Evolutionary conservation across 1,140 invertebrate species (phyloP).

Genomic region (Drosophila orosa): DNA sequence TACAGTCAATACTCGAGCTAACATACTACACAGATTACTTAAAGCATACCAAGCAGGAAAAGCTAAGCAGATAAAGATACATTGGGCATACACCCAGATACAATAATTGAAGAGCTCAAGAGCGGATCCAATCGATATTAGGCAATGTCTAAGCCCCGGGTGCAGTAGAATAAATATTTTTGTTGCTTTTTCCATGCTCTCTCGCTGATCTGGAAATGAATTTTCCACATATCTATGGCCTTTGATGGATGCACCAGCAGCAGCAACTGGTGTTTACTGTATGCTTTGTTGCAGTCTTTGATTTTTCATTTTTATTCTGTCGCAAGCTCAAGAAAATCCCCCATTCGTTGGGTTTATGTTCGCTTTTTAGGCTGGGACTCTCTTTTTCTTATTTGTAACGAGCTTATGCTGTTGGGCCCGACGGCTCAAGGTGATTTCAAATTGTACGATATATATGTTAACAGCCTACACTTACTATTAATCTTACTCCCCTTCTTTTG

Average conservation of each 20-base stretch:
- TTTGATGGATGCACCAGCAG: constrained; percentile 45
- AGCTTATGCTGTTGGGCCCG: constrained; percentile 56
- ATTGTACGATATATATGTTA: constrained; percentile 69
- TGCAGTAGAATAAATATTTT: constrained; percentile 40
- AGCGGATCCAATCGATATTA: constrained; percentile 46
- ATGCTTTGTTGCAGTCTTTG: constrained; percentile 35
- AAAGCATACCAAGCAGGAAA: constrained; percentile 26
- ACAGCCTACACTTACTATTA: constrained; percentile 55
- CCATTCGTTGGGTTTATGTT: constrained; percentile 20
- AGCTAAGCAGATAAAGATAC: constrained; percentile 5
- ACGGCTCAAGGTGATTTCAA: constrained; percentile 70
- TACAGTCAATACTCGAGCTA: constrained; percentile 46
- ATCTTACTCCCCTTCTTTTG: constrained; percentile 50
- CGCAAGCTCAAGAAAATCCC: constrained; percentile 9
- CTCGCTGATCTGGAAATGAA: constrained; percentile 24
- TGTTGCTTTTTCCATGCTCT: constrained; percentile 32
- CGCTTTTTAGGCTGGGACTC: constrained; percentile 42
- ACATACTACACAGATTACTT: constrained; percentile 33
- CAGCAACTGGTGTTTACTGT: constrained; percentile 1
- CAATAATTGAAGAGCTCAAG: constrained; percentile 45
- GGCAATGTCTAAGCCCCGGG: constrained; percentile 7
- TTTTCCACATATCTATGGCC: constrained; percentile 47
- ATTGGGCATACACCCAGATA: constrained; percentile 6
- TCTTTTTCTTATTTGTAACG: constrained; percentile 42
- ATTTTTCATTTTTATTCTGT: constrained; percentile 20